A percentile compares a stretch with the other conserved stretches of the same genome.
These are phyloP conservation scores for Herpetotheres cachinnans DNA, from an alignment of 2,113 vertebrate species.

Conservation along the genomic window DNA sequence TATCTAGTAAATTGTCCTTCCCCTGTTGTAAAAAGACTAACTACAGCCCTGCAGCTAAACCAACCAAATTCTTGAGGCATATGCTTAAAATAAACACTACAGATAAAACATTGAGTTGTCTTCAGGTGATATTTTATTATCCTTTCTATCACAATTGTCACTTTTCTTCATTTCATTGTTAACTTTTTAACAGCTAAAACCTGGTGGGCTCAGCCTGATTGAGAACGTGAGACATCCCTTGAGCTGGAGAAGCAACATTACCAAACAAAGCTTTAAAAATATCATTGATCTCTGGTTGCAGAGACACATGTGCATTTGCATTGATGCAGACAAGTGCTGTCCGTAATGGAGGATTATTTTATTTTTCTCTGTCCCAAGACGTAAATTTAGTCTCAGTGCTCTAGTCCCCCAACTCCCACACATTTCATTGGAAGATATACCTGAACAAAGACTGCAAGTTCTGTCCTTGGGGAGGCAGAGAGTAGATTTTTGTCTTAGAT, in stretches of 20 bases:
- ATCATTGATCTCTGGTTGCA: neutral
- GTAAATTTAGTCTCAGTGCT: neutral
- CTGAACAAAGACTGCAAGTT: constrained; percentile 18
- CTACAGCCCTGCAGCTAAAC: neutral
- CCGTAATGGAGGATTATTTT: neutral
- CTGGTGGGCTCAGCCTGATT: neutral
- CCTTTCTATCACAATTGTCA: constrained; percentile 10
- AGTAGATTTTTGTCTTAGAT: constrained; percentile 23
- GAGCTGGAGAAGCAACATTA: neutral
- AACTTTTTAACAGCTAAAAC: constrained; percentile 20
- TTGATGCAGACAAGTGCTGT: neutral
- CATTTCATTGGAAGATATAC: constrained; percentile 13
- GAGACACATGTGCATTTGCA: neutral
- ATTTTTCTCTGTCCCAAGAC: neutral
- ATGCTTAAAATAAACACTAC: neutral
- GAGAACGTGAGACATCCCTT: constrained; percentile 8
- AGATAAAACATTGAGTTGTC: constrained; percentile 35
- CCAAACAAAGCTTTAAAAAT: constrained; percentile 1
- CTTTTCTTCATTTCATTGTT: neutral
- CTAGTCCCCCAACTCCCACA: constrained; percentile 9
- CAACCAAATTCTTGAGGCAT: neutral
- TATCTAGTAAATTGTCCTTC: neutral
- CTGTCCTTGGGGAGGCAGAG: constrained; percentile 26
- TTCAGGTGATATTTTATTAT: constrained; percentile 44
- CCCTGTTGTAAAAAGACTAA: neutral